Evolutionary conservation across 2,113 vertebrate species (phyloP).

Genomic region (Lutjanus erythropterus): DNA sequence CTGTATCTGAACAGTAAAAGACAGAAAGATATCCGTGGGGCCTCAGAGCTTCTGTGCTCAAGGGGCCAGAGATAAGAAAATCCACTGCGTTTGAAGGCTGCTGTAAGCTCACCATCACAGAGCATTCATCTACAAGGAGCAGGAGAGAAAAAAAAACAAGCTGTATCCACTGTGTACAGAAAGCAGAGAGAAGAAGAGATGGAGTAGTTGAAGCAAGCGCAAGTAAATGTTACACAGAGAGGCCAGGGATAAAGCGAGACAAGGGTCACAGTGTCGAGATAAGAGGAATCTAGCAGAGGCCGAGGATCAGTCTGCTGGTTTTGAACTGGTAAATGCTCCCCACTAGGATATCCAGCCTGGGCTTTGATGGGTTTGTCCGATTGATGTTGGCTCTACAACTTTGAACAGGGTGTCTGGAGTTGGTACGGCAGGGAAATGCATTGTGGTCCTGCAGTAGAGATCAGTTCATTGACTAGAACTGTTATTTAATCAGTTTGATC

Average conservation of each 20-base stretch:
- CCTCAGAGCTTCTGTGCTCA: slow-evolving; percentile 50
- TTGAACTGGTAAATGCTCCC: slow-evolving; percentile 64
- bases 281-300: slow-evolving; percentile 42
- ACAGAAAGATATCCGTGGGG: slow-evolving; percentile 40
- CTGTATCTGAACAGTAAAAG: slow-evolving; percentile 37
- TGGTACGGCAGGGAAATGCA: slow-evolving; percentile 8
- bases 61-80: slow-evolving; percentile 56
- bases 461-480: slow-evolving; percentile 6
- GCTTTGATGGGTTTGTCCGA: slow-evolving; percentile 61
- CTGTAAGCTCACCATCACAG: slow-evolving; percentile 45
- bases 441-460: slow-evolving; percentile 22
- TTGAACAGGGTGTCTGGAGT: slow-evolving; percentile 50
- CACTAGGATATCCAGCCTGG: slow-evolving; percentile 29
- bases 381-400: slow-evolving; percentile 48
- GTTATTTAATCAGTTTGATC: slow-evolving; percentile 61
- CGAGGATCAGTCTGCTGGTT: slow-evolving; percentile 47
- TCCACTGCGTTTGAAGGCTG: slow-evolving; percentile 50
- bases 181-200: slow-evolving; percentile 8
- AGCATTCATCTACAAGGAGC: slow-evolving; percentile 22
- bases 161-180: slow-evolving; percentile 15
- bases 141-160: slow-evolving; percentile 21
- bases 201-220: slow-evolving; percentile 11
- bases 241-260: slow-evolving; percentile 15
- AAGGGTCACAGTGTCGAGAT: slow-evolving; percentile 23
- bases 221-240: slow-evolving; percentile 16